Evolutionary conservation across 2,888 invertebrate genomes (phyloP), one percentile per base, ranked within the genome.

Genomic region (Hanleya hanleyi): DNA sequence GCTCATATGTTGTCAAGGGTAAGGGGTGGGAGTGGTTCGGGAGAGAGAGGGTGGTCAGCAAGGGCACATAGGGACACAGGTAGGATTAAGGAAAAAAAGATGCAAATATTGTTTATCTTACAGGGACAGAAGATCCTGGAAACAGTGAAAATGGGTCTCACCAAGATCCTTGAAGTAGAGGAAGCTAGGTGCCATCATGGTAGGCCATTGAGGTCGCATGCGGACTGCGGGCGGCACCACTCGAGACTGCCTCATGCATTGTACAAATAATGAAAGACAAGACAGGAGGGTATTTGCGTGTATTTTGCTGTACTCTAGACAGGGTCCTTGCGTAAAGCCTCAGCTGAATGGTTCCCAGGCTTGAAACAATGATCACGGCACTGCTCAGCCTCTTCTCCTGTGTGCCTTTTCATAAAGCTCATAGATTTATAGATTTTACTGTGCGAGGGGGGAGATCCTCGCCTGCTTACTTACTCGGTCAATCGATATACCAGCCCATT

Each of bases 371-470:
- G 68, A 61, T 68, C 57, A 73, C 69, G 70, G 67, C 69, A 49
- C 41, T 72, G 57, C 51, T 67, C 33, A 36, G 22, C 38, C 62
- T 68, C 35, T 73, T 65, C 61, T 38, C 47, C 67, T 75, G 69
- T 73, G 72, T 64, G 70, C 69, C 73, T 70, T 75, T 73, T 75
- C 75, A 66, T 73, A 68, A 49, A 51, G 36, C 37, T 69, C 61
- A 70, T 75, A 67, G 75, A 75, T 75, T 75, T 73, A 75, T 75
- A 62, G 75, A 73, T 75, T 75, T 75, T 70, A 47, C 65, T 69
- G 71, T 73, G 64, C 57, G 49, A 33, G 37, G 37, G 62, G 66
- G 36, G 51, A 73, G 69, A 69, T 69, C 41, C 41, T 49, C 49
- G 64, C 47, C 66, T 47, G 67, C 69, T 66, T 72, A 51, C 37